Conservation (phyloP, 2,113 vertebrate species). For the Cyprinodon variegatus region DNA sequence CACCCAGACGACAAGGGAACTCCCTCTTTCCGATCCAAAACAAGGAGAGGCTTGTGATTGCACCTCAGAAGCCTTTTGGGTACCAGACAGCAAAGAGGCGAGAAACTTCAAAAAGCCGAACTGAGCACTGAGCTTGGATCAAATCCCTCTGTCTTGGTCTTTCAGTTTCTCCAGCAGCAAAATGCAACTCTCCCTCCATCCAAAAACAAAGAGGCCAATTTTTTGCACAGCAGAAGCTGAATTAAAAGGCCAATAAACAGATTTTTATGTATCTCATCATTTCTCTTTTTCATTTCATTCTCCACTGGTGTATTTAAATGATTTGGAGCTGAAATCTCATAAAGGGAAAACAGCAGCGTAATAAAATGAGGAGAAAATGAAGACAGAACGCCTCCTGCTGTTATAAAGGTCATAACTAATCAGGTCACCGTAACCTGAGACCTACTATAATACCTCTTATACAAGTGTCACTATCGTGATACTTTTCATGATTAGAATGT, state of each 20-base stretch:
- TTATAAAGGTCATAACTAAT: slow-evolving; percentile 6
- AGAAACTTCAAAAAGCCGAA: slow-evolving; percentile 39
- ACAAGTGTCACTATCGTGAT: not conserved
- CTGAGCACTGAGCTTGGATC: slow-evolving; percentile 7
- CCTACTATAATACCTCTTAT: not conserved
- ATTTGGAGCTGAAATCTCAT: slow-evolving; percentile 21
- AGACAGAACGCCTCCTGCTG: slow-evolving; percentile 21
- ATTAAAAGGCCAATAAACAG: slow-evolving; percentile 38
- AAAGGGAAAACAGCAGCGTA: slow-evolving; percentile 9
- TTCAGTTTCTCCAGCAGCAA: slow-evolving; percentile 32
- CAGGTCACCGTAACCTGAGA: not conserved
- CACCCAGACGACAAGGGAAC: slow-evolving; percentile 39
- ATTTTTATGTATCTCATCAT: slow-evolving; percentile 44
- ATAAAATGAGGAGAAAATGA: slow-evolving; percentile 6
- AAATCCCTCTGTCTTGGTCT: slow-evolving; percentile 19
- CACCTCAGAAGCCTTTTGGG: slow-evolving; percentile 29
- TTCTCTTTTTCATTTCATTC: slow-evolving; percentile 16
- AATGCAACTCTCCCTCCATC: slow-evolving; percentile 5
- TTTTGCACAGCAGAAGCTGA: slow-evolving; percentile 47
- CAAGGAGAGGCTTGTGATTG: slow-evolving; percentile 15
- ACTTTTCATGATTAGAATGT: not conserved
- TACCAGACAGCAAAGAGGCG: not conserved
- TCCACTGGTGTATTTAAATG: slow-evolving; percentile 41
- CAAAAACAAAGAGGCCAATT: slow-evolving; percentile 61
- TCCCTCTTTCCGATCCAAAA: slow-evolving; percentile 25